Evolutionary conservation across 2,888 invertebrate species (phyloP), one percentile per base, ranked within the genome.

Genomic region (Atrina japonica): DNA sequence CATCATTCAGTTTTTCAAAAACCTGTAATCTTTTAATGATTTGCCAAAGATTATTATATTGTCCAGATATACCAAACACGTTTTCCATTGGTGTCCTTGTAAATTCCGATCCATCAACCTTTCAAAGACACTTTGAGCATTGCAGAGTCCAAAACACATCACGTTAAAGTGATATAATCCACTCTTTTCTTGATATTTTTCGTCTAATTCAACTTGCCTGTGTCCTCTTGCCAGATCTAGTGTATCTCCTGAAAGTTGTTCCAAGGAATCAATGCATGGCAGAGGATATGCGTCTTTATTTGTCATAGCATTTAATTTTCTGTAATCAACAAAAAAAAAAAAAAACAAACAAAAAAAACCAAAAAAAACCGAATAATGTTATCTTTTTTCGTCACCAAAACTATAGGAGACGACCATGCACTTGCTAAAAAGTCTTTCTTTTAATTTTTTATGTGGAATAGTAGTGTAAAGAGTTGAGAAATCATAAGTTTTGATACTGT

Each of bases 121-220:
- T 14, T 52, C 52, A 25, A 52, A 52, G 14, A 23, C 23, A 5
- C 14, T 23, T 7, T 11, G 52, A 25, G 52, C 52, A 52, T 52
- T 52, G 7, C 52, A 52, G 21, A 52, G 25, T 14, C 52, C 52
- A 23, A 52, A 52, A 52, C 14, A 9, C 52, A 52, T 52, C n/a
- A 52, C 52, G 14, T 52, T 52, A 52, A 52, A 52, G 14, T 52
- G 52, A 25, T 52, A 52, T 7, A 52, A 25, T 18, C 52, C 52
- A 21, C 23, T 18, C 25, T 52, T 52, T 23, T 25, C 23, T 18
- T 23, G 11, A 52, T 52, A 11, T 23, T 52, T 25, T 25, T 52
- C 52, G 6, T 18, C 52, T 23, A 52, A 18, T 52, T 52, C 52
- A 23, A 52, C 25, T 25, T 52, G 25, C 52, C 52, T 21, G 23